Evolutionary conservation across 2,113 vertebrate species (phyloP), one percentile per base, ranked within the genome.

Genomic region (Gorsachius goisagi): DNA sequence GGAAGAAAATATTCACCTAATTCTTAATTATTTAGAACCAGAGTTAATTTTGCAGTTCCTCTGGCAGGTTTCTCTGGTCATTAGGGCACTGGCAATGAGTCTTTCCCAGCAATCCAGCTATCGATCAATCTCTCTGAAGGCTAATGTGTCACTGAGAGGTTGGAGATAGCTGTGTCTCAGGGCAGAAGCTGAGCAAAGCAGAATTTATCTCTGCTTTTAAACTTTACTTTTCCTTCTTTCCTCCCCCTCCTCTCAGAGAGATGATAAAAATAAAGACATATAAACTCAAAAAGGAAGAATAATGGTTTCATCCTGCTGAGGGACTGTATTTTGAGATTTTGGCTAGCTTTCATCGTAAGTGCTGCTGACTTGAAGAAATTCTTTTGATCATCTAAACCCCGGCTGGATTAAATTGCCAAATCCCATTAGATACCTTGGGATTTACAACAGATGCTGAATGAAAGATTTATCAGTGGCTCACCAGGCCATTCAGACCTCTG

Each of bases 351-450:
- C 63, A 49, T 55, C 7, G 1, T 76, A 89, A 95, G 35, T 49
- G 72, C 18, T 44, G 83, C 85, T 49, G 56, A 81, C 92, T 96
- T 68, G 47, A 95, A 95, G 93, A 93, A 90, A 97, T 64, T 83
- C 86, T 86, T 97, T 94, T 93, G 86, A 97, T 96, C 95, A 59
- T 92, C 85, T 92, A 87, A 96, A 92, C 85, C 92, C 92, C 84
- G 74, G 68, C 89, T 94, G 77, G 85, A 92, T 84, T 90, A 95
- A 97, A 94, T 94, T 89, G 47, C 78, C 41, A 90, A 95, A 98
- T 92, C 95, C 87, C 89, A 49, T 93, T 83, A 63, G 90, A 96
- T 89, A 81, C 39, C 22, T 35, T 37, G 85, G 92, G 90, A 89
- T 96, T 97, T 96, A 95, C 86, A 95, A 37, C 67, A 82, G 62